Evolutionary conservation across 2,113 vertebrate genomes (phyloP).

Genomic region (Odocoileus virginianus): DNA sequence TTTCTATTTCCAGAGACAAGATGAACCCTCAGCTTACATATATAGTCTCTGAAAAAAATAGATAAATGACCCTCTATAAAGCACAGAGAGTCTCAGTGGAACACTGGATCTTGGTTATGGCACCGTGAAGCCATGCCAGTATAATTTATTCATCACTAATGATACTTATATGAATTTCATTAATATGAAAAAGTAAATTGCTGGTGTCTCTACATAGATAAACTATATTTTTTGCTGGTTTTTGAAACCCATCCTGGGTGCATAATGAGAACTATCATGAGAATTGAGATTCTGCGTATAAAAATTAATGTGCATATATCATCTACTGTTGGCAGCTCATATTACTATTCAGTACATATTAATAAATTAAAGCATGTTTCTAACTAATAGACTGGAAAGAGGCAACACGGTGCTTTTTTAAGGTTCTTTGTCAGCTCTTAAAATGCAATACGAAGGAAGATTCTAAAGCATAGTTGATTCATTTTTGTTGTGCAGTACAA

Average conservation of each 20-base stretch:
- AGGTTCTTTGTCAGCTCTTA: not conserved
- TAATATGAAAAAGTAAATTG: conserved; percentile 46
- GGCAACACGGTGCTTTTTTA: not conserved
- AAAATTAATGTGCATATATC: conserved; percentile 20
- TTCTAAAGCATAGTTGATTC: not conserved
- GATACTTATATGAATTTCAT: conserved; percentile 15
- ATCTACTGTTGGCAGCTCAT: not conserved
- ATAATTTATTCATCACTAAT: not conserved
- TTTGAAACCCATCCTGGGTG: not conserved
- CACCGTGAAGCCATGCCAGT: not conserved
- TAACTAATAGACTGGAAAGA: not conserved
- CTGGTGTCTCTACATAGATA: not conserved
- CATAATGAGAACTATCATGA: not conserved
- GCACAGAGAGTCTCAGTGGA: not conserved
- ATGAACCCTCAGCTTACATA: not conserved
- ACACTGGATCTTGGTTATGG: not conserved
- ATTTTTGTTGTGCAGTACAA: not conserved
- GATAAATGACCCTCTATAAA: not conserved
- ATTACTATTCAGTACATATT: not conserved
- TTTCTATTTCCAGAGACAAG: conserved; percentile 27
- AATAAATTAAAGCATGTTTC: not conserved
- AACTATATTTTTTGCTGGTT: conserved; percentile 12
- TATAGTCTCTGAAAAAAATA: not conserved
- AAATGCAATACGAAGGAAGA: not conserved
- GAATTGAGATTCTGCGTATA: not conserved